Conservation (phyloP, 2,113 vertebrate genomes). For the Nycticebus coucang region DNA sequence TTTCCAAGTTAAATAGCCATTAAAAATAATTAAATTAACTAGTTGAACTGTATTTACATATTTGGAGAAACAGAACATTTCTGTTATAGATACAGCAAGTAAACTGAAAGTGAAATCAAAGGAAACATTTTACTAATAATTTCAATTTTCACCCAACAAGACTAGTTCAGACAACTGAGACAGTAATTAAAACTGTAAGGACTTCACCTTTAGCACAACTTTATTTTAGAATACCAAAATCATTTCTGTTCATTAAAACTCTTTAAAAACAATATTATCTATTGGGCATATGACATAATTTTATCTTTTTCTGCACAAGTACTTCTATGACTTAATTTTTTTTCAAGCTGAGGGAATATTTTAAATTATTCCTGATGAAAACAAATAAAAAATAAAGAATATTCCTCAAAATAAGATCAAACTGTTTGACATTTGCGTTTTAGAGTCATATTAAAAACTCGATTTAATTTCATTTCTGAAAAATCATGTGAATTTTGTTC, state of each 20-base stretch:
- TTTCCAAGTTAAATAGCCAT: not conserved
- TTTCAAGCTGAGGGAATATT: not conserved
- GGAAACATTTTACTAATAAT: not conserved
- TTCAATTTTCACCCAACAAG: not conserved
- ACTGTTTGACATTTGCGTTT: not conserved
- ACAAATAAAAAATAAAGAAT: not conserved
- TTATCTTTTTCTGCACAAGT: not conserved
- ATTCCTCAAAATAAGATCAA: not conserved
- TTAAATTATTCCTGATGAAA: not conserved
- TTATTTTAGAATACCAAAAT: not conserved
- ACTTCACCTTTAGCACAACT: not conserved
- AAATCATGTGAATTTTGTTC: constrained; percentile 3
- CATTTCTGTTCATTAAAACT: not conserved
- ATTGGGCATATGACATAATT: not conserved
- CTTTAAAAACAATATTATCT: not conserved
- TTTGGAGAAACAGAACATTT: not conserved
- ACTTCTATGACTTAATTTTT: not conserved
- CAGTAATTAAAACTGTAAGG: not conserved
- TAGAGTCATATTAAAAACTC: not conserved
- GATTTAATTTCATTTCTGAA: not conserved
- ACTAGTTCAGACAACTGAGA: not conserved
- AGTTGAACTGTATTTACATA: not conserved
- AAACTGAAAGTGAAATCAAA: not conserved
- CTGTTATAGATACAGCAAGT: not conserved
- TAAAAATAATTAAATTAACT: not conserved